Base-by-base conservation (phyloP, 2,888 invertebrate genomes). In the Cynaeus angustus region DNA sequence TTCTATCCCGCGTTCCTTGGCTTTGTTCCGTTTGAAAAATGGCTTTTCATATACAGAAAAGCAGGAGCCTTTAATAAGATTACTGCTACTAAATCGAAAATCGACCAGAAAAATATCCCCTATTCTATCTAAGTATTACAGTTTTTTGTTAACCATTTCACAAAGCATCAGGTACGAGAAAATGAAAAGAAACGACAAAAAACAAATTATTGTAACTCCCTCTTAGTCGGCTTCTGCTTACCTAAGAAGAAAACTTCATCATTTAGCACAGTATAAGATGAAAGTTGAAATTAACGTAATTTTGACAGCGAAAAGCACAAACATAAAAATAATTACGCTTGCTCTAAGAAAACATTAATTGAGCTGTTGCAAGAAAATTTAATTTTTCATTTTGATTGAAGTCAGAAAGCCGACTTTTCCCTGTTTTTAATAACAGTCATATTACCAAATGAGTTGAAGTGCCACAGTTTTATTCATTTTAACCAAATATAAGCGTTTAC, bases 21-120 rank as follows among this genome's bases (percentile, higher is more conserved):
- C 70, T 68, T 72, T 68, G 71, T 71, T 68, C 68, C 28, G 13
- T 65, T 68, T 71, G 71, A 71, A 53, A 71, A 68, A 71, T 71
- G 71, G 43, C 68, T 71, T 65, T 65, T 71, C 71, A 71, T 71
- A 70, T 70, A 62, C 61, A 61, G 53, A 61, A 66, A 62, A 62
- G 48, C 62, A 46, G 66, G 53, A 65, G 55, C 37, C 62, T 50
- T 48, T 62, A 62, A 62, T 62, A 50, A 62, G 62, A 62, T 62
- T 62, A 62, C 59, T 28, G 45, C n/a, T 46, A 62, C 62, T 62
- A 50, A 62, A 62, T 62, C 62, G 62, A 62, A 62, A 62, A 62
- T 62, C 62, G 62, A 62, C 62, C 62, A 50, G 50, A 38, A 28
- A 16, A 62, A 50, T 50, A 62, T 62, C 59, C 59, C 8, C 7